Conservation (phyloP, 1,140 invertebrate genomes). For the Pemphigus obesinymphae region DNA sequence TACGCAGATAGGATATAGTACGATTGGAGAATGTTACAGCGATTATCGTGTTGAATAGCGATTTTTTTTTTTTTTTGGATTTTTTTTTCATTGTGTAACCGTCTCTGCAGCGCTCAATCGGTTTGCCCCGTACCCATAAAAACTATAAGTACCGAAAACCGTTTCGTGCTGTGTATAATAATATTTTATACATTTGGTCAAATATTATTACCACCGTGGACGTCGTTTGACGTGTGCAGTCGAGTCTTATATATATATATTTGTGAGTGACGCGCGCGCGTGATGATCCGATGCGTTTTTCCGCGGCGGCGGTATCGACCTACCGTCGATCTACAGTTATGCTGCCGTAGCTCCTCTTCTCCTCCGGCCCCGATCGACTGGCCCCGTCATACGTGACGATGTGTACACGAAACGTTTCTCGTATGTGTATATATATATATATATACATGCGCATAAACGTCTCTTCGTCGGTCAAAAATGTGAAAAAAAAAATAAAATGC, state of each 20-base stretch:
- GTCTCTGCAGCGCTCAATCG: too few relatives aligned
- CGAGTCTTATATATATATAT: too few relatives aligned
- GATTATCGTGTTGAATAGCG: too few relatives aligned
- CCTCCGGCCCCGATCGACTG: not conserved
- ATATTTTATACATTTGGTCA: not conserved
- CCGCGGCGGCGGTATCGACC: not conserved
- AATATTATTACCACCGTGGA: not conserved
- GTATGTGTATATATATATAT: not conserved
- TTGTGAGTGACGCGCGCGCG: not conserved
- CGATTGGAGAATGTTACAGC: too few relatives aligned
- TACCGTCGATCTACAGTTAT: constrained; percentile 20
- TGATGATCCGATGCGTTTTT: not conserved
- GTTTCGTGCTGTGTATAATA: too few relatives aligned
- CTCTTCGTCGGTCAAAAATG: not conserved
- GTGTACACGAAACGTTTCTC: not conserved
- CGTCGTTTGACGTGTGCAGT: too few relatives aligned
- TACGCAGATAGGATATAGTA: too few relatives aligned
- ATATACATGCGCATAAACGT: not conserved
- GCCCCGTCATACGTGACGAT: constrained; percentile 25
- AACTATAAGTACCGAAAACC: too few relatives aligned
- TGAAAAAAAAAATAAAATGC: not conserved
- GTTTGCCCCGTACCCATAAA: too few relatives aligned
- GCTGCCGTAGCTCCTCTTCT: not conserved
- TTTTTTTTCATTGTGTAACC: too few relatives aligned
- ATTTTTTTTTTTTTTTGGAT: too few relatives aligned